Evolutionary conservation across 2,113 vertebrate species (phyloP).

Genomic region (Rhynchopsitta pachyrhyncha): DNA sequence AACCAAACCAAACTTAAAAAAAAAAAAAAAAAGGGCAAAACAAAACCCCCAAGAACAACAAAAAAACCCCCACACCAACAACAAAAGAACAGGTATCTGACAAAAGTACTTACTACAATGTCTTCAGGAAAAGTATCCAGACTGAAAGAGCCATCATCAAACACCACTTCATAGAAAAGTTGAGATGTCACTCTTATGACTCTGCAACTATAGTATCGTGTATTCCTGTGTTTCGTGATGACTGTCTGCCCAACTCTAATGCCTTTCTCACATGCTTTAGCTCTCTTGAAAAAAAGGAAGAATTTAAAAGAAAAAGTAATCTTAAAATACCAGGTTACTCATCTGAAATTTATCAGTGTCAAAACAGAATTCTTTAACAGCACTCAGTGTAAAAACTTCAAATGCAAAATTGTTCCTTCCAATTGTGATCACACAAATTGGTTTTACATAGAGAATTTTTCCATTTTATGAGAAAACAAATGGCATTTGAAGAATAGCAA

Average conservation of each 20-base stretch:
- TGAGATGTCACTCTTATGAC: constrained; percentile 88
- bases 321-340: background rate
- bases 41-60: background rate
- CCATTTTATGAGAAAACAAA: background rate
- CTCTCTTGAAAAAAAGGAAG: constrained; percentile 74
- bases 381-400: background rate
- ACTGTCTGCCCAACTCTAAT: constrained; percentile 90
- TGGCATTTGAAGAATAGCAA: background rate
- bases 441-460: background rate
- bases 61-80: background rate
- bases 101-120: constrained; percentile 86
- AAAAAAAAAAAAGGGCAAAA: background rate
- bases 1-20: background rate
- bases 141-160: constrained; percentile 96
- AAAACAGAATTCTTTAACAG: background rate
- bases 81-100: background rate
- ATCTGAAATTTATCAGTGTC: background rate
- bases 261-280: constrained; percentile 76
- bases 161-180: constrained; percentile 93
- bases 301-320: background rate
- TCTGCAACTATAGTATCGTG: constrained; percentile 92
- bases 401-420: background rate
- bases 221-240: constrained; percentile 93
- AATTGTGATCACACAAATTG: background rate
- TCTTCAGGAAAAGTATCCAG: constrained; percentile 96